Evolutionary conservation across 2,113 vertebrate species (phyloP).

Genomic region (Malurus cyaneus): DNA sequence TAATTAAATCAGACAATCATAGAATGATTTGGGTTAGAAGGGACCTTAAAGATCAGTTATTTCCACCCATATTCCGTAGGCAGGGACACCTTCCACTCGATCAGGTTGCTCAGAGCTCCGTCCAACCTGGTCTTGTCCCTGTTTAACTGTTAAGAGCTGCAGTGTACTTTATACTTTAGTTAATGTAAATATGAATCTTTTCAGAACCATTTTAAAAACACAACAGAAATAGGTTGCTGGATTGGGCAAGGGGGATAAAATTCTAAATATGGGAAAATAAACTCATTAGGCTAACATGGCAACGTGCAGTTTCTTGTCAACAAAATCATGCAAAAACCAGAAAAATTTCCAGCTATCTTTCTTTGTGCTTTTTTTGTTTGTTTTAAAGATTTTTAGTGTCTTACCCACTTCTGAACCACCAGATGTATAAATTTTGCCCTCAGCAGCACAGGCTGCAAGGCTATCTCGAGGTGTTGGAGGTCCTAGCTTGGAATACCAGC

Average conservation of each 20-base stretch:
- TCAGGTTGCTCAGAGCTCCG: neutral
- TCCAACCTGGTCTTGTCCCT: neutral
- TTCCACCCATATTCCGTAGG: neutral
- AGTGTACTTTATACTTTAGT: neutral
- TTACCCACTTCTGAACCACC: conserved; percentile 98
- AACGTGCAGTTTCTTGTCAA: conserved; percentile 49
- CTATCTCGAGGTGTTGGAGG: conserved; percentile 94
- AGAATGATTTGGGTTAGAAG: neutral
- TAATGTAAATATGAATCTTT: neutral
- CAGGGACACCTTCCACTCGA: neutral
- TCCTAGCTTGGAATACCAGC: conserved; percentile 98
- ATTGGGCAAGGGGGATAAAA: neutral
- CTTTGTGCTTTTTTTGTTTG: conserved; percentile 52
- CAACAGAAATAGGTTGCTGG: neutral
- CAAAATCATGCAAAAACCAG: conserved; percentile 57
- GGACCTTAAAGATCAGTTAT: neutral
- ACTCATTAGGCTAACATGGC: conserved; percentile 15
- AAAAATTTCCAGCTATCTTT: conserved; percentile 25
- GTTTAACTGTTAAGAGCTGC: neutral
- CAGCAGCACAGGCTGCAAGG: conserved; percentile 91
- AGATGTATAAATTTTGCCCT: conserved; percentile 97
- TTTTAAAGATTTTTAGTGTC: conserved; percentile 70
- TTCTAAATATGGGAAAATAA: neutral
- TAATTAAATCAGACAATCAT: neutral
- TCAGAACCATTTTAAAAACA: neutral